Evolutionary conservation across 92 coral and sea anemone genomes (phyloP).

Genomic region (Actinernus sp.): DNA sequence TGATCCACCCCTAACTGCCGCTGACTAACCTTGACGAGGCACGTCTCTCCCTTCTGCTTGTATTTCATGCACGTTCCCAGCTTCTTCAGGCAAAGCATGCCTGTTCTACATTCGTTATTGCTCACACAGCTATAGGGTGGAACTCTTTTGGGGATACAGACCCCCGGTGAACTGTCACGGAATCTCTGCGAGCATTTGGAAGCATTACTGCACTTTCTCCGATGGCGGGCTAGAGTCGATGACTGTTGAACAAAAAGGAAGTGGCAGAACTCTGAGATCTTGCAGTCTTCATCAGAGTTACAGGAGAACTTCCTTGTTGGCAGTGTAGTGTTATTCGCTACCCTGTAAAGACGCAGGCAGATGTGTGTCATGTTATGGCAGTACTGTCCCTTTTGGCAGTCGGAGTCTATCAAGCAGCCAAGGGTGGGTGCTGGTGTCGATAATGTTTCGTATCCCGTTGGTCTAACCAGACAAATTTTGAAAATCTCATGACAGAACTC

Average conservation of each 20-base stretch:
- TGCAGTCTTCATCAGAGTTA: conserved; percentile 64
- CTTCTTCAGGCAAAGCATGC: conserved; percentile 67
- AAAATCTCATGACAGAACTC: conserved; percentile 14
- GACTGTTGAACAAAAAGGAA: conserved; percentile 28
- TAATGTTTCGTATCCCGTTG: neutral
- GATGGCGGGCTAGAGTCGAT: neutral
- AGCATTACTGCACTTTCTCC: conserved; percentile 2
- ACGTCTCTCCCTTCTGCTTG: conserved; percentile 61
- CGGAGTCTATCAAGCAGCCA: neutral
- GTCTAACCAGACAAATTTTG: conserved; percentile 5
- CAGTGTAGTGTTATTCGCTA: neutral
- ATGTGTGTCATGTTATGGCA: conserved; percentile 48
- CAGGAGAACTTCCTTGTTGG: conserved; percentile 5
- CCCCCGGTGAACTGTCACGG: conserved; percentile 1
- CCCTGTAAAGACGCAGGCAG: conserved; percentile 34
- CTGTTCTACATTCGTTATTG: conserved; percentile 68
- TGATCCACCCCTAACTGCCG: too few relatives aligned
- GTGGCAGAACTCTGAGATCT: conserved; percentile 57
- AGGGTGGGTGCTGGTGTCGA: neutral
- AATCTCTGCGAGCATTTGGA: neutral
- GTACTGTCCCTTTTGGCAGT: conserved; percentile 39
- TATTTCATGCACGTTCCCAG: conserved; percentile 67
- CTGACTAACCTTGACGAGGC: conserved; percentile 70
- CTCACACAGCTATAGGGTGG: conserved; percentile 39
- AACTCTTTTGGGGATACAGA: conserved; percentile 3